Percentiles rank a stretch among this genome's conserved stretches.
phyloP scores from a whole-genome alignment of 2,113 vertebrate species.

The Desmodus rotundus region DNA sequence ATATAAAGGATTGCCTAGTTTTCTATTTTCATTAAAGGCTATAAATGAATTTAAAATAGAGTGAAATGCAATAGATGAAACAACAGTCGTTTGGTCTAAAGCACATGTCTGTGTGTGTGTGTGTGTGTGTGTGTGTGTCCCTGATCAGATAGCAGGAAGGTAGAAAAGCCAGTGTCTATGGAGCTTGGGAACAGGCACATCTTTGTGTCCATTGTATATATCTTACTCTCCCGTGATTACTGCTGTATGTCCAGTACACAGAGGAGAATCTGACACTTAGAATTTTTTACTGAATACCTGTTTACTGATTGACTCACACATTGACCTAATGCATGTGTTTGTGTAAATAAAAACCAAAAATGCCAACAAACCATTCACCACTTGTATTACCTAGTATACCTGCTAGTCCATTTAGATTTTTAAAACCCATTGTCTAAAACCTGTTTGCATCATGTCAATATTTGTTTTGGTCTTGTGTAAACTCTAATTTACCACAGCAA shows the following conservation, averaged over 20 bases:
- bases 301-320: background rate
- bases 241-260: background rate
- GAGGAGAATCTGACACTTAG: background rate
- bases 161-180: background rate
- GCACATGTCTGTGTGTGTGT: background rate
- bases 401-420: background rate
- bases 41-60: background rate
- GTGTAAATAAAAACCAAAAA: background rate
- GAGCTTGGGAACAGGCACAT: background rate
- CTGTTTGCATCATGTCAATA: background rate
- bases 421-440: background rate
- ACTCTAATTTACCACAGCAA: background rate
- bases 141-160: background rate
- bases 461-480: background rate
- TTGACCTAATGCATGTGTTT: background rate
- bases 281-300: background rate
- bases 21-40: background rate
- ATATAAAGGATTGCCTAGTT: background rate
- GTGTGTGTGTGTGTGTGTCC: background rate
- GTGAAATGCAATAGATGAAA: background rate
- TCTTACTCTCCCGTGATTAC: background rate
- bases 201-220: background rate
- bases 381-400: background rate
- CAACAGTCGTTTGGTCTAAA: background rate
- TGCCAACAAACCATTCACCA: fast-evolving